These are phyloP conservation scores for Eurypyga helias DNA, from an alignment of 2,113 vertebrate genomes.

Conservation along the genomic window DNA sequence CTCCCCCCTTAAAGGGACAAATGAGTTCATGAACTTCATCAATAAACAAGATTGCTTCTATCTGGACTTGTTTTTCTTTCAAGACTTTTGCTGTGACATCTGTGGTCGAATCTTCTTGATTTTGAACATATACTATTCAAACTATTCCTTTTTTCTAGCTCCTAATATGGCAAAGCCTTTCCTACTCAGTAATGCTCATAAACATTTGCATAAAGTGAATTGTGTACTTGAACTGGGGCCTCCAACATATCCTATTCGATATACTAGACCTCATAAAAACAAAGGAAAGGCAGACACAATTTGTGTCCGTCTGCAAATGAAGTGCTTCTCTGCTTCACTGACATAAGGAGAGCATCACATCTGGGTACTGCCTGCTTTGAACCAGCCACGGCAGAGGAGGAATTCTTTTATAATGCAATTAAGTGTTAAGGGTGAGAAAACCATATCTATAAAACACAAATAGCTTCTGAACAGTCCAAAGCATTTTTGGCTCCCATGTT, in stretches of 20 bases:
- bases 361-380: not conserved
- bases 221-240: constrained; percentile 48
- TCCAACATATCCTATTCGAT: constrained; percentile 51
- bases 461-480: not conserved
- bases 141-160: not conserved
- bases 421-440: not conserved
- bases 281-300: constrained; percentile 9
- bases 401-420: not conserved
- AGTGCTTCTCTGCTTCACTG: not conserved
- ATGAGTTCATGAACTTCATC: constrained; percentile 27
- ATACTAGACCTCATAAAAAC: constrained; percentile 29
- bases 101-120: constrained; percentile 12
- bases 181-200: not conserved
- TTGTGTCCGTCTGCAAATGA: not conserved
- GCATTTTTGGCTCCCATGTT: not conserved
- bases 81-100: constrained; percentile 27
- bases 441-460: not conserved
- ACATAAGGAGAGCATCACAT: not conserved
- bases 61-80: constrained; percentile 34
- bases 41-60: constrained; percentile 28
- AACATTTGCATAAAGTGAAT: constrained; percentile 55
- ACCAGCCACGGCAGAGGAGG: not conserved
- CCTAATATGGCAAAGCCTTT: constrained; percentile 48
- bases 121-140: not conserved
- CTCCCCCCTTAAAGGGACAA: not conserved